phyloP scores from a whole-genome alignment of 2,888 invertebrate genomes.

The Synergus gifuensis region DNA sequence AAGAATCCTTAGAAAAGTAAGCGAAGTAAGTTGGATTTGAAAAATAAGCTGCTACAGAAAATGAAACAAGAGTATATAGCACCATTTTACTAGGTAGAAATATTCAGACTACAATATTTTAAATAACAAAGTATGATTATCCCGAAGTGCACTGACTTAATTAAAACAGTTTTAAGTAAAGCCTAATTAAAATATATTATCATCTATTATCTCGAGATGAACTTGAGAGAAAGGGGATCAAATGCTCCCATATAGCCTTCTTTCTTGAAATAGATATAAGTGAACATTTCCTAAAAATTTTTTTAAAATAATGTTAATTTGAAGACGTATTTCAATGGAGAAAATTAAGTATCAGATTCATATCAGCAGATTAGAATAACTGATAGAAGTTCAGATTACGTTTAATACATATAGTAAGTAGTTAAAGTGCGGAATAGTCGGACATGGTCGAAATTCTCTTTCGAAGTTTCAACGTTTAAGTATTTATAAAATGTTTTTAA shows the following conservation, averaged over 20 bases:
- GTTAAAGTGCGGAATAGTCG: not conserved
- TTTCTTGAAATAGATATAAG: too few relatives aligned
- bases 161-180: not conserved
- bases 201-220: not conserved
- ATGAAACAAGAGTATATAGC: slow-evolving; percentile 1
- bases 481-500: not conserved
- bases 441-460: not conserved
- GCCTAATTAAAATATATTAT: not conserved
- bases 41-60: slow-evolving; percentile 2
- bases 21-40: slow-evolving; percentile 22
- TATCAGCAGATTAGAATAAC: not conserved
- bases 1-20: slow-evolving; percentile 13
- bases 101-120: not conserved
- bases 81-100: not conserved
- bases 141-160: not conserved
- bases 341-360: not conserved
- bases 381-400: not conserved
- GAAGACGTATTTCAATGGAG: not conserved
- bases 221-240: not conserved
- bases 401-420: not conserved
- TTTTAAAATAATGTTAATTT: not conserved
- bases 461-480: not conserved
- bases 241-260: not conserved
- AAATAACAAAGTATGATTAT: not conserved
- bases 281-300: not conserved